Conservation (phyloP, 2,113 vertebrate species). For the Astatotilapia flaviijosephi region DNA sequence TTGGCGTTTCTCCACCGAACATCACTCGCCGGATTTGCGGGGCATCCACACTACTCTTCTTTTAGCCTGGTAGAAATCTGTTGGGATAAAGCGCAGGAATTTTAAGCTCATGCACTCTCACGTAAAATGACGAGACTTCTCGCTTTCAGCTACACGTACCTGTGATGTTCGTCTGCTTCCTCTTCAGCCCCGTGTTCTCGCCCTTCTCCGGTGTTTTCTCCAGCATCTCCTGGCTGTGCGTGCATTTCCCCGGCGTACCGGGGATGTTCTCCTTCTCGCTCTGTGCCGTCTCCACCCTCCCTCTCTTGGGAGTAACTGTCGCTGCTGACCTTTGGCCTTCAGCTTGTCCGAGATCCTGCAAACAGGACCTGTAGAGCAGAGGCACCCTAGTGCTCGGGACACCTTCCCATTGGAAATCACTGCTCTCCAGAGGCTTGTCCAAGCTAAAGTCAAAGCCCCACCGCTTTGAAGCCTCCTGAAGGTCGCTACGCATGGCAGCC, state of each 20-base stretch:
- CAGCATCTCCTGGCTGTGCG: neutral
- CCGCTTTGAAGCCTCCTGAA: slow-evolving; percentile 75
- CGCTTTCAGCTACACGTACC: slow-evolving; percentile 61
- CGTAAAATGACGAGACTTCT: neutral
- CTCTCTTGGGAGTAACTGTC: neutral
- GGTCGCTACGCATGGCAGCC: slow-evolving; percentile 54
- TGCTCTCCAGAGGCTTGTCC: slow-evolving; percentile 78
- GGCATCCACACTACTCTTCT: slow-evolving; percentile 63
- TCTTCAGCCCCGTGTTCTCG: slow-evolving; percentile 59
- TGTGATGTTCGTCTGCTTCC: slow-evolving; percentile 86
- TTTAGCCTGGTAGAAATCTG: slow-evolving; percentile 90
- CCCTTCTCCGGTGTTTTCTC: slow-evolving; percentile 30
- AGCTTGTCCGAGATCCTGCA: neutral
- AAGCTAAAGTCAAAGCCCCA: slow-evolving; percentile 88
- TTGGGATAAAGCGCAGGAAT: neutral
- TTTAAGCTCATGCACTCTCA: neutral
- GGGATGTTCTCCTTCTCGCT: slow-evolving; percentile 57
- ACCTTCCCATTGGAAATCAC: slow-evolving; percentile 79
- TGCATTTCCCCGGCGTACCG: neutral
- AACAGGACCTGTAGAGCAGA: slow-evolving; percentile 55
- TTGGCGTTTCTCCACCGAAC: neutral
- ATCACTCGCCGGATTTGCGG: slow-evolving; percentile 77
- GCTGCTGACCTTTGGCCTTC: neutral
- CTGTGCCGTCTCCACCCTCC: neutral
- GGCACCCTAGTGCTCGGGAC: slow-evolving; percentile 63